Percentiles rank a stretch among this genome's conserved stretches.
phyloP scores from a whole-genome alignment of 2,113 vertebrate genomes.

The Hucho hucho region DNA sequence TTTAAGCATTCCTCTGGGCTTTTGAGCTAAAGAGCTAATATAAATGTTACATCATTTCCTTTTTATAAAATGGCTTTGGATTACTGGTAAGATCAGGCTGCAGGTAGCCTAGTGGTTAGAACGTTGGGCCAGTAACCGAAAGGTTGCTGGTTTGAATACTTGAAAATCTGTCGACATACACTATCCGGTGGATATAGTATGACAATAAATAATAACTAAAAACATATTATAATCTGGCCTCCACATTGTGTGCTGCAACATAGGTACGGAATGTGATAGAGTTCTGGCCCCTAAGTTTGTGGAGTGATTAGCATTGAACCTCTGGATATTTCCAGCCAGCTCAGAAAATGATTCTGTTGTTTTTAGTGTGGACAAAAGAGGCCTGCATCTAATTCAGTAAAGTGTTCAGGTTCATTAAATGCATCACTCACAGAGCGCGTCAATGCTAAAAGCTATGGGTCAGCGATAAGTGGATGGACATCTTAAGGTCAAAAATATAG shows the following conservation, averaged over 20 bases:
- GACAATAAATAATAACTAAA: too few relatives aligned
- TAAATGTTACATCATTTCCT: not conserved
- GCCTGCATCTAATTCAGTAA: constrained; percentile 13
- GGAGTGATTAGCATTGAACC: not conserved
- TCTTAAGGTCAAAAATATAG: constrained; percentile 20
- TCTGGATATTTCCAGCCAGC: not conserved
- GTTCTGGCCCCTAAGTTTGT: too few relatives aligned
- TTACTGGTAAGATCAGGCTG: not conserved
- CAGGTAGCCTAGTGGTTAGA: too few relatives aligned
- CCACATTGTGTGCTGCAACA: not conserved
- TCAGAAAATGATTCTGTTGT: not conserved
- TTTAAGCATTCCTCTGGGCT: not conserved
- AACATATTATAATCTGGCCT: too few relatives aligned
- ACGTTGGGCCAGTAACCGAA: too few relatives aligned
- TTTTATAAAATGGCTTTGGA: not conserved
- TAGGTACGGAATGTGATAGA: too few relatives aligned
- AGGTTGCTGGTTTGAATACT: too few relatives aligned
- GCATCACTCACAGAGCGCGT: not conserved
- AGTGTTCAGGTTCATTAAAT: not conserved
- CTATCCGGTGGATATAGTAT: too few relatives aligned
- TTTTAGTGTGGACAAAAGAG: constrained; percentile 5
- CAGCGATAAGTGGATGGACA: constrained; percentile 22
- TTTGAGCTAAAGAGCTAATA: not conserved
- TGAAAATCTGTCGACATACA: too few relatives aligned
- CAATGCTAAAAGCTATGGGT: constrained; percentile 21